Evolutionary conservation across 2,113 vertebrate genomes (phyloP), one percentile per base, ranked within the genome.

Genomic region (Myrmecobius fasciatus): DNA sequence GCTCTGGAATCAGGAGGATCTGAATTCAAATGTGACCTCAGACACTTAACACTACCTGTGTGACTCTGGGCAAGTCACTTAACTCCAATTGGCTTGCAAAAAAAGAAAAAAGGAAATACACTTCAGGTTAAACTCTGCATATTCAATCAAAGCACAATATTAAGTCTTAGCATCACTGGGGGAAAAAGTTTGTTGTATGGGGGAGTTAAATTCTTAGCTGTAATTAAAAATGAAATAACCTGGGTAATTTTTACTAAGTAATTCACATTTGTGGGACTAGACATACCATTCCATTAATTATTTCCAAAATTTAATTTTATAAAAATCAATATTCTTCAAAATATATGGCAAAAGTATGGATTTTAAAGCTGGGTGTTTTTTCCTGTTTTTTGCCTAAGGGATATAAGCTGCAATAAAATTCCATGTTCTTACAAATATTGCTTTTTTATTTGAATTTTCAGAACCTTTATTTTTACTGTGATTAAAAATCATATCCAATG

Each of bases 181-280:
- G 67, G 54, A 67, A 90, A 93, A 96, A 88, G 52, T 51, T 46
- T 89, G 52, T 1, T 6, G 9, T 51, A 51, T 52, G 11, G 9
- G 2, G 46, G 12, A 54, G 0, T 95, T 92, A 52, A 96, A 93
- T 75, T 83, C 53, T 97, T 48, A 92, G 48, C 52, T 47, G 91
- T 90, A 92, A 94, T 49, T 31, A 43, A 46, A 96, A 96, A 96
- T 93, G 25, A 1, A 43, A 51, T 4, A n/a, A n/a, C 26, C 67
- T 53, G 89, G 83, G 46, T 47, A 67, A 95, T 93, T 92, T 0
- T 53, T 43, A 24, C 95, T 47, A 10, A 51, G 49, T 51, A 51
- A 36, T 43, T 17, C 0, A 91, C 56, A 93, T 43, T 49, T 46
- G 56, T 67, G 26, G 0, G 46, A 46, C 83, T 89, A 67, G 43